Evolutionary conservation across 1,140 invertebrate species (phyloP), one percentile per base, ranked within the genome.

Genomic region (Ditylenchus dipsaci): DNA sequence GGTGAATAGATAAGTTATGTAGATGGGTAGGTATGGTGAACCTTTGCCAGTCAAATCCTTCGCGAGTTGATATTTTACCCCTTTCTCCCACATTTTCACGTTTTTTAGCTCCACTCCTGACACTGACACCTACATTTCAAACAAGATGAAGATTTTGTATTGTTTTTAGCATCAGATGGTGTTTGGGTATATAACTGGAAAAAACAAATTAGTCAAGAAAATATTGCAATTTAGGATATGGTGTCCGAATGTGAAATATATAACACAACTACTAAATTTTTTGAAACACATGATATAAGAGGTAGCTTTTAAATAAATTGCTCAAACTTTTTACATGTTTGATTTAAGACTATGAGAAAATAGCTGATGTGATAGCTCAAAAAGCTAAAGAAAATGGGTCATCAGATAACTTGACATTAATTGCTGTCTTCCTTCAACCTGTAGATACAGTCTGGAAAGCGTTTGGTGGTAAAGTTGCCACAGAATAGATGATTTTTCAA

Each of bases 91-190:
- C 15, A 47, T 38, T 45, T 1, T 60, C 33, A 56, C 56, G 1
- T 66, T 68, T 61, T 19, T 68, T 57, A 68, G 67, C 47, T 53
- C 67, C 17, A 62, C n/a, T 33, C 67, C 67, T n/a, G 67, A 68
- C 43, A 15, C 33, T 1, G 17, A 33, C 26, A 65, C 49, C 1
- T 59, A 59, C 23, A 17, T 8, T 19, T 3, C 56, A 27, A 33
- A 47, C 19, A 23, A 29, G 67, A 65, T 15, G 9, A 38, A 23
- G 67, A 66, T 59, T 62, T 64, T 59, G 19, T 65, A 3, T 17
- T 68, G 23, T 68, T 68, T 47, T 23, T 68, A 19, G 13, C 67
- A 9, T 49, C 59, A 5, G 67, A 68, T 49, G 67, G 67, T 1
- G 58, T 68, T 33, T 68, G 67, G 67, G 65, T 60, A 19, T 29